Conservation (phyloP, 1,140 invertebrate species). For the Bilobella aurantiaca region DNA sequence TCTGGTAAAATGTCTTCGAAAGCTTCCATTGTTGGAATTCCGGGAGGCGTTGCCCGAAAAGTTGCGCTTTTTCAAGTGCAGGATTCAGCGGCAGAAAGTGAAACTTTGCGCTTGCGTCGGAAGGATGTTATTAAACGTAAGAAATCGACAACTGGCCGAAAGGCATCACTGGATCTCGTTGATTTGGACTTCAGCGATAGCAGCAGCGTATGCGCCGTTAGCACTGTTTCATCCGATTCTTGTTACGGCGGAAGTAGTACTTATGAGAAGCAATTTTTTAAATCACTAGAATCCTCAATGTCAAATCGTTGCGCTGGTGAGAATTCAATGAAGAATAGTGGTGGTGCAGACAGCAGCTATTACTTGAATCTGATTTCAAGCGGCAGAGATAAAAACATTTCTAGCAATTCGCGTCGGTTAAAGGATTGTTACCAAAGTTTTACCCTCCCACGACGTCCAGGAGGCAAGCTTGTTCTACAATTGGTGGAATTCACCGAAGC, state of each 20-base stretch:
- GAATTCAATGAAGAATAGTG: not conserved
- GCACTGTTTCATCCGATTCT: not conserved
- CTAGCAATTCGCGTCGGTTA: not conserved
- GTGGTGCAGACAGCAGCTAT: not conserved
- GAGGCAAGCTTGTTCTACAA: not conserved
- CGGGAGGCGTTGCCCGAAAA: conserved; percentile 23
- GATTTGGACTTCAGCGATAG: not conserved
- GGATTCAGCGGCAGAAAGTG: not conserved
- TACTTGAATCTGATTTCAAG: not conserved
- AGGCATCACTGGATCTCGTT: not conserved
- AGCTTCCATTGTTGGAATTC: not conserved
- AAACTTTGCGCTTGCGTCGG: not conserved
- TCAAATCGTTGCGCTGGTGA: not conserved
- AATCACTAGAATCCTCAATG: not conserved
- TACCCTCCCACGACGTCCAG: not conserved
- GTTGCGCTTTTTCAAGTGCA: conserved; percentile 24
- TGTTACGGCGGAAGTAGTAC: not conserved
- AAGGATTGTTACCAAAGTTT: conserved; percentile 9
- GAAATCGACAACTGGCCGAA: not conserved
- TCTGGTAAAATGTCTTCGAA: not conserved
- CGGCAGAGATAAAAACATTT: not conserved
- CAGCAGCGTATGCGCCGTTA: not conserved
- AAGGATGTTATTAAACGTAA: not conserved
- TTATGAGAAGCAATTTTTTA: not conserved
- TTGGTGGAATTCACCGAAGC: conserved; percentile 7